phyloP scores from a whole-genome alignment of 23 tunicate genomes.

The Phallusia fumigata region DNA sequence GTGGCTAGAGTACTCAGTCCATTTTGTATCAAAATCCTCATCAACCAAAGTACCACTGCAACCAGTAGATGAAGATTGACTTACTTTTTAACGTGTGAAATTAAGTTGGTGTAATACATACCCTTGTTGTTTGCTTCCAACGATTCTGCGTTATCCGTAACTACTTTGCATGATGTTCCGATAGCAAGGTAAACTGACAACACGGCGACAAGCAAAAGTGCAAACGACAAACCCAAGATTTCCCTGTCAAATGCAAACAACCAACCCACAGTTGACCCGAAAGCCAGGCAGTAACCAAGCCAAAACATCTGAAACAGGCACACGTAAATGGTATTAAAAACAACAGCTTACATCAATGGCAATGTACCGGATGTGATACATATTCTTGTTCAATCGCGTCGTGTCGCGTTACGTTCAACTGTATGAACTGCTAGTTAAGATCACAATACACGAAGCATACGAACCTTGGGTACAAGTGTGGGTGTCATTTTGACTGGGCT shows the following conservation, averaged over 20 bases:
- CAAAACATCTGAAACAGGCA: slow-evolving; percentile 34
- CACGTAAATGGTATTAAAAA: neutral
- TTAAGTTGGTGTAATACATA: neutral
- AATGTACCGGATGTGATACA: no score
- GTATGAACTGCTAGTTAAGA: neutral
- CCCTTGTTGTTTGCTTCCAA: neutral
- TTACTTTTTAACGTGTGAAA: neutral
- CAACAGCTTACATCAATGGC: neutral
- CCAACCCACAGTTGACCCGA: slow-evolving; percentile 62
- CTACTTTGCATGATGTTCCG: slow-evolving; percentile 52
- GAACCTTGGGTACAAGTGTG: slow-evolving; percentile 42
- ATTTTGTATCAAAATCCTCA: slow-evolving; percentile 65
- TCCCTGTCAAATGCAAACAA: slow-evolving; percentile 79
- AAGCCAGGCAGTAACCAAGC: slow-evolving; percentile 35
- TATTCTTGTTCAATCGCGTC: no score
- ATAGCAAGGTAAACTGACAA: slow-evolving; percentile 39
- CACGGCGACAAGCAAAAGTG: slow-evolving; percentile 41
- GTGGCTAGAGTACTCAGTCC: slow-evolving; percentile 53
- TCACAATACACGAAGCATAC: neutral
- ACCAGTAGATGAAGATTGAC: neutral
- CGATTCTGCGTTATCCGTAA: slow-evolving; percentile 21
- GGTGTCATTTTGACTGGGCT: slow-evolving; percentile 63
- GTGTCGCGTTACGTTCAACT: neutral
- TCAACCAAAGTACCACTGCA: slow-evolving; percentile 70
- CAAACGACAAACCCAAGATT: slow-evolving; percentile 53